Conservation (phyloP, 2,113 vertebrate genomes). For the Pantherophis guttatus region DNA sequence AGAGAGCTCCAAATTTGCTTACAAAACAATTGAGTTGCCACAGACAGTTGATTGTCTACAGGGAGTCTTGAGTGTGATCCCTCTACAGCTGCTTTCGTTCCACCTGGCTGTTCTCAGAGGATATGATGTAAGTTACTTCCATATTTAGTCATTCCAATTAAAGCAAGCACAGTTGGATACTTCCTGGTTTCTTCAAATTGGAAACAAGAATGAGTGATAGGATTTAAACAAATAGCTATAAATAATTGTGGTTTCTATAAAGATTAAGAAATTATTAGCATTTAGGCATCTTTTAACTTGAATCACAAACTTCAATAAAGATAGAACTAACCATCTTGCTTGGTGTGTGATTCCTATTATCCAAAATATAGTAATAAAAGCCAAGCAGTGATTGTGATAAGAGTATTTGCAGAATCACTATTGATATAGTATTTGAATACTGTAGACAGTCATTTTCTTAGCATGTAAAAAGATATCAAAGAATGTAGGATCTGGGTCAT, state of each 20-base stretch:
- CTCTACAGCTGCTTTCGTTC: constrained; percentile 92
- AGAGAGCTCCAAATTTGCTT: constrained; percentile 83
- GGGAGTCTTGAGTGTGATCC: constrained; percentile 91
- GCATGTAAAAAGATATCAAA: background rate
- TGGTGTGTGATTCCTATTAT: background rate
- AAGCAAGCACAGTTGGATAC: constrained; percentile 10
- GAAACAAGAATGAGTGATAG: constrained; percentile 6
- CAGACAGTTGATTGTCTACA: constrained; percentile 93
- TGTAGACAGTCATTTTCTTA: background rate
- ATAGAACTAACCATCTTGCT: background rate
- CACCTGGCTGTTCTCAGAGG: constrained; percentile 94
- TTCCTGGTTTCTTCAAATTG: constrained; percentile 28
- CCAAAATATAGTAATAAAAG: background rate
- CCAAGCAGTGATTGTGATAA: background rate
- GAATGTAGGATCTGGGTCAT: background rate
- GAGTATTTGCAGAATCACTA: background rate
- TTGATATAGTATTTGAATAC: background rate
- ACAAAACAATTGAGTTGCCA: constrained; percentile 88
- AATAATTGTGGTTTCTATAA: background rate
- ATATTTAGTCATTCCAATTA: constrained; percentile 1
- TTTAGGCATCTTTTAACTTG: background rate
- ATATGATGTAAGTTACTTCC: constrained; percentile 82
- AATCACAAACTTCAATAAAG: background rate
- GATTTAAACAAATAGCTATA: background rate
- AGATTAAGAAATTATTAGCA: background rate